A percentile compares a stretch with the other conserved stretches of the same genome.
Evolutionary conservation across 2,113 vertebrate species (phyloP).

Genomic region (Amblyornis subalaris): DNA sequence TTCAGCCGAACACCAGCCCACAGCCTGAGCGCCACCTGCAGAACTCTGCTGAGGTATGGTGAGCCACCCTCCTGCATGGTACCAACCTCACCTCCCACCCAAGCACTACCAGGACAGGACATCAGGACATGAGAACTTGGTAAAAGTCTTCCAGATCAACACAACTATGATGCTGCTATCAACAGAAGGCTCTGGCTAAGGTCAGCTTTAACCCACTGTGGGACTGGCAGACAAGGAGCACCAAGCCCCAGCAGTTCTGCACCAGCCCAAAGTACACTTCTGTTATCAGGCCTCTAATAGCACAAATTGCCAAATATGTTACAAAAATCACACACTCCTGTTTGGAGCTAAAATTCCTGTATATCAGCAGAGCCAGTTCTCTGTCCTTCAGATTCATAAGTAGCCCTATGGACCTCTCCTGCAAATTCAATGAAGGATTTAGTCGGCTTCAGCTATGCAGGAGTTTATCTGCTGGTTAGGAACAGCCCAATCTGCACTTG

Average conservation of each 20-base stretch:
- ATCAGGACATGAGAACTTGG: neutral
- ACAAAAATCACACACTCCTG: neutral
- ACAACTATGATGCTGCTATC: fast-evolving
- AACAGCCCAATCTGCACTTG: neutral
- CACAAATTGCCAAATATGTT: neutral
- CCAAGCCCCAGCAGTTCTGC: fast-evolving
- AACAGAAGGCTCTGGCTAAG: neutral
- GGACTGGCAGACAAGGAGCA: neutral
- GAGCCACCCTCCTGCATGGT: fast-evolving
- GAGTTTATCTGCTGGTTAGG: neutral
- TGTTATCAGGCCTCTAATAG: neutral
- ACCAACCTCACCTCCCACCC: neutral
- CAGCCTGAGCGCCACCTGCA: neutral
- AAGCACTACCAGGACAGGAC: neutral
- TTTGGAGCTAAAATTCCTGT: neutral
- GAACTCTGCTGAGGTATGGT: neutral
- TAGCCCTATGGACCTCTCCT: neutral
- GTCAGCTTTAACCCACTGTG: neutral
- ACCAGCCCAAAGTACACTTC: fast-evolving
- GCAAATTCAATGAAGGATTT: neutral
- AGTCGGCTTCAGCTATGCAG: neutral
- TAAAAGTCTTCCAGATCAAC: neutral
- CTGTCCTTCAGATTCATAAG: neutral
- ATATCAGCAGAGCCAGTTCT: neutral
- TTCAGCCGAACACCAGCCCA: neutral